phyloP scores from a whole-genome alignment of 2,888 invertebrate genomes.

The Synanthedon andrenaeformis region DNA sequence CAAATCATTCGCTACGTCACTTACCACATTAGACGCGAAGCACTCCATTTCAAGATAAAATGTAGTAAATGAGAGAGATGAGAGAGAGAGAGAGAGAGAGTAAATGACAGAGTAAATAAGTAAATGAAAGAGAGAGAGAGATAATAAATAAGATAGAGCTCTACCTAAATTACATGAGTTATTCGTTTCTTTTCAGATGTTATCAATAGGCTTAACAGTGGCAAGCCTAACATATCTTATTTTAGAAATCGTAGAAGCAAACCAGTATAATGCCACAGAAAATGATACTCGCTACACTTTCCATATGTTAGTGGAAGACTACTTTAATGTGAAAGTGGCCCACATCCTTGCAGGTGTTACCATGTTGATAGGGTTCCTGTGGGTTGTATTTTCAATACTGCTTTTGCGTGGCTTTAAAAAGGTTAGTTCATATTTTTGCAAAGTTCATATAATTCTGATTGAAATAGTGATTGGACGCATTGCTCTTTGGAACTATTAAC shows the following conservation, averaged over 20 bases:
- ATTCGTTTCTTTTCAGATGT: background rate
- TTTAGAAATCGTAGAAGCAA: background rate
- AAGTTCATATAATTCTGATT: background rate
- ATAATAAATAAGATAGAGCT: too few species aligned
- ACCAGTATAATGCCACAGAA: background rate
- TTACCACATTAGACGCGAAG: too few species aligned
- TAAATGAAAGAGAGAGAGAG: too few species aligned
- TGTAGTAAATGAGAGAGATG: too few species aligned
- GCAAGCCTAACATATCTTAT: background rate
- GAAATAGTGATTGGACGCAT: too few species aligned
- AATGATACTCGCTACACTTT: background rate
- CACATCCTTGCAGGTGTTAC: background rate
- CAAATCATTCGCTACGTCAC: too few species aligned
- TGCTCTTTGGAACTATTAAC: too few species aligned
- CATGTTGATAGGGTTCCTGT: background rate
- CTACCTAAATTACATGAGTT: too few species aligned
- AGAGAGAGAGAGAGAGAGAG: too few species aligned
- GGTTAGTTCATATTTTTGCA: background rate
- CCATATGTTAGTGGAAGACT: background rate
- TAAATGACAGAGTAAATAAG: too few species aligned
- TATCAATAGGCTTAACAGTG: background rate
- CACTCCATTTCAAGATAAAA: too few species aligned
- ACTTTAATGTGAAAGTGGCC: background rate
- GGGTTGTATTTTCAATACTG: background rate
- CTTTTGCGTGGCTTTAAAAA: background rate